Base-by-base conservation (phyloP, 2,113 vertebrate genomes). In the Diglossa brunneiventris region DNA sequence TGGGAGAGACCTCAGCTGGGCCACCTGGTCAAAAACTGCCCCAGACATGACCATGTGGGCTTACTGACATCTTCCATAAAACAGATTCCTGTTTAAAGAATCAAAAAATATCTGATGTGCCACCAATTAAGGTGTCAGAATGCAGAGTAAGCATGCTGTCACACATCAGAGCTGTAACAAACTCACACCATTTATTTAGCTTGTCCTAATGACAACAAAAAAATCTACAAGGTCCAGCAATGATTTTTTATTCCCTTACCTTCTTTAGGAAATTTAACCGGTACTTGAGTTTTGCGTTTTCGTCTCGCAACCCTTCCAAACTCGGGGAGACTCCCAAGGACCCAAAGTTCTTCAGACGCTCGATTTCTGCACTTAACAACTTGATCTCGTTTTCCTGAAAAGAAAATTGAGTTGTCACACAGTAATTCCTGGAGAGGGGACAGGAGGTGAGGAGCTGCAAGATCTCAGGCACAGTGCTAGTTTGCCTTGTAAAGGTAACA, bases 201-300 rank as follows among this genome's bases (percentile, higher is more conserved):
- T 67, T n/a, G 20, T 19, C 39, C 61, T n/a, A 46, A 62, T 23
- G 22, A 69, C 73, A 79, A 59, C 35, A 49, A 83, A 88, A 22
- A 1, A 22, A 15, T 8, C 0, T 50, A 46, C 6, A 3, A 1
- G 8, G n/a, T 6, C 8, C 59, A 55, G 44, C 64, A 33, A 3
- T 20, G 15, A 6, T 26, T n/a, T 52, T 53, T 80, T 30, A 52
- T 20, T 53, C 21, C 49, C 98, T 98, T 90, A 99, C 99, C 96
- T 97, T 98, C 56, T 82, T 98, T 11, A 99, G 98, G 93, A 99
- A 97, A 93, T 99, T 99, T 70, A 99, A 85, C 3, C 99, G 98
- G 79, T 99, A 99, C 35, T 99, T 99, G 21, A 99, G 98, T 61
- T 97, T 98, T 55, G 97, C 31, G 96, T 99, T 99, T 83, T 99